A percentile compares a stretch with the other conserved stretches of the same genome.
Evolutionary conservation across 2,113 vertebrate species (phyloP).

Genomic region (Crocuta crocuta): DNA sequence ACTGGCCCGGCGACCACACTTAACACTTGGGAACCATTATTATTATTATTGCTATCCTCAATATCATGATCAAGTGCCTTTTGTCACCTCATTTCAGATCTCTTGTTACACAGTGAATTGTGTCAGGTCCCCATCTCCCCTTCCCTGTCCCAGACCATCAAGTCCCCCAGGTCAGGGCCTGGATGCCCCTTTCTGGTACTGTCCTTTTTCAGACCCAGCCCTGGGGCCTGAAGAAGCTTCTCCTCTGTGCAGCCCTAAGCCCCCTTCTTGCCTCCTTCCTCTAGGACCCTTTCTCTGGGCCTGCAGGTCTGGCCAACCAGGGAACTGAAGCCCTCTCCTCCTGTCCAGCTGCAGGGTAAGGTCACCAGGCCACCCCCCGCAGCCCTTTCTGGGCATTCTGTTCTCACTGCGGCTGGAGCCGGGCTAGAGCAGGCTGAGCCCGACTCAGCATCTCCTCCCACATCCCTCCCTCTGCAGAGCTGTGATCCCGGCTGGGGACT

Average conservation of each 20-base stretch:
- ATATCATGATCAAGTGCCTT: background rate
- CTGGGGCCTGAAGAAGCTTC: background rate
- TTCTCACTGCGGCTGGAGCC: background rate
- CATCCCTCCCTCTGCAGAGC: slow-evolving; percentile 13
- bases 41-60: background rate
- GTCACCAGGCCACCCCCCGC: background rate
- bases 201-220: background rate
- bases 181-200: background rate
- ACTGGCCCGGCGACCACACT: background rate
- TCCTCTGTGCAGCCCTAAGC: background rate
- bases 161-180: background rate
- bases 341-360: background rate
- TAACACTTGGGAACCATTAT: background rate
- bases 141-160: background rate
- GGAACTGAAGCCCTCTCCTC: background rate
- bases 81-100: background rate
- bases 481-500: background rate
- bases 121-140: background rate
- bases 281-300: background rate
- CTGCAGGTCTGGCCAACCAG: background rate
- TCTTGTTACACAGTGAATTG: background rate
- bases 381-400: background rate
- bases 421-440: background rate
- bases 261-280: background rate
- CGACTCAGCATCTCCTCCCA: background rate